These are phyloP conservation scores for Hylomyscus alleni DNA, from an alignment of 2,797 vertebrate species.

Conservation along the genomic window DNA sequence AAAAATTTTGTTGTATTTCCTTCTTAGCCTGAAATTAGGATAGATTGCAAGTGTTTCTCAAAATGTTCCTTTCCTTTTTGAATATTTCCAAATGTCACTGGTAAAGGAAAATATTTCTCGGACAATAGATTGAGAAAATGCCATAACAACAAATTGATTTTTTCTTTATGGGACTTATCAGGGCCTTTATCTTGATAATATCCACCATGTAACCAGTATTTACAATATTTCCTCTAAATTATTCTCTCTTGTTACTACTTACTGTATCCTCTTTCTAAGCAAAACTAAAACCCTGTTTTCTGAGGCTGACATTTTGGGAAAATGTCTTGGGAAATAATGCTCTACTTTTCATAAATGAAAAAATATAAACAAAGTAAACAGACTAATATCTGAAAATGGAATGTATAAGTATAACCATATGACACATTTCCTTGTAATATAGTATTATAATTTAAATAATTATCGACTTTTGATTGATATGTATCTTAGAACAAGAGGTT, in stretches of 20 bases:
- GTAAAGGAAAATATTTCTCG: constrained; percentile 62
- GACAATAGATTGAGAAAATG: constrained; percentile 39
- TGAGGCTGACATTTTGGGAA: constrained; percentile 25
- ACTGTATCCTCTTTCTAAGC: neutral
- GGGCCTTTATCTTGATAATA: neutral
- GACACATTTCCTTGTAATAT: constrained; percentile 6
- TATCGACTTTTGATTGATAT: constrained; percentile 42
- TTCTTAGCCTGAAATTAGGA: constrained; percentile 47
- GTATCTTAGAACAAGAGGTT: neutral
- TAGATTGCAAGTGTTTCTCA: constrained; percentile 46
- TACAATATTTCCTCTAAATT: constrained; percentile 24
- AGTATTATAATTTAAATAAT: constrained; percentile 22
- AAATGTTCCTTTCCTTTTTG: constrained; percentile 42
- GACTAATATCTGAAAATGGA: constrained; percentile 26
- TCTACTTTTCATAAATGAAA: constrained; percentile 52
- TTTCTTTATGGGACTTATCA: constrained; percentile 18
- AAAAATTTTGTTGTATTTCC: constrained; percentile 43
- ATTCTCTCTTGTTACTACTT: neutral
- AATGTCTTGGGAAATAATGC: constrained; percentile 26
- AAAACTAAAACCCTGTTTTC: neutral
- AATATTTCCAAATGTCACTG: constrained; percentile 60
- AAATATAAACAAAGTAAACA: constrained; percentile 44
- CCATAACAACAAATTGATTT: constrained; percentile 49
- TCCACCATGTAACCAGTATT: neutral
- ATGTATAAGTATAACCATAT: constrained; percentile 2